phyloP scores from a whole-genome alignment of 2,888 invertebrate species.

The Thysanoteuthis rhombus region DNA sequence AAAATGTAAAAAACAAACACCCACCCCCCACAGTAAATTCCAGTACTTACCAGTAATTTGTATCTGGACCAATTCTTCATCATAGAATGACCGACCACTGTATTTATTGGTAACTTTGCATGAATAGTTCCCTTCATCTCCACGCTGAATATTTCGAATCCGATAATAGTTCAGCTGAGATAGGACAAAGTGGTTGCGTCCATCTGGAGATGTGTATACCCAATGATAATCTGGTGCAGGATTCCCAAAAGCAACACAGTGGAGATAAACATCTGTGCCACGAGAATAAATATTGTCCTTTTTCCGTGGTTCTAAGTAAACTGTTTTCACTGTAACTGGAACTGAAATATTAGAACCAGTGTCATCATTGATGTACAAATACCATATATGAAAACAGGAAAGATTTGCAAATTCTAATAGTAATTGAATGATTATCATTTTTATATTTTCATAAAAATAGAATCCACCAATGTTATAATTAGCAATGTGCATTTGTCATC shows the following conservation, averaged over 20 bases:
- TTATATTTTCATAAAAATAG: too few relatives aligned
- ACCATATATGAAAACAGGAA: too few relatives aligned
- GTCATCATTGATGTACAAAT: too few relatives aligned
- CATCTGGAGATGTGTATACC: constrained; percentile 41
- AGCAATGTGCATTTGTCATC: too few relatives aligned
- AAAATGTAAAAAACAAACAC: too few relatives aligned
- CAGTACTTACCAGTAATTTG: constrained; percentile 39
- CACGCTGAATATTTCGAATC: constrained; percentile 34
- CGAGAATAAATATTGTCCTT: constrained; percentile 36
- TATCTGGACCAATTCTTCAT: constrained; percentile 38
- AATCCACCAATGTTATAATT: too few relatives aligned
- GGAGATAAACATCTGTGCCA: constrained; percentile 44
- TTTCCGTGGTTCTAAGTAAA: constrained; percentile 24
- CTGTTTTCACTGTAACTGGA: background rate
- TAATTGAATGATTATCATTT: too few relatives aligned
- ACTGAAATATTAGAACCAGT: background rate
- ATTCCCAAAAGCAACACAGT: constrained; percentile 47
- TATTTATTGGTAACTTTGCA: constrained; percentile 45
- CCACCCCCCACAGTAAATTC: too few relatives aligned
- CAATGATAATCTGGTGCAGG: constrained; percentile 45
- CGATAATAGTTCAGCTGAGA: constrained; percentile 35
- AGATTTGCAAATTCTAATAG: too few relatives aligned
- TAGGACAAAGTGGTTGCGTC: constrained; percentile 34
- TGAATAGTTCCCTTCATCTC: constrained; percentile 43
- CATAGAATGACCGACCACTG: constrained; percentile 38